These are phyloP conservation scores for Tetraodon nigroviridis DNA, from an alignment of 2,113 vertebrate species.

Conservation along the genomic window DNA sequence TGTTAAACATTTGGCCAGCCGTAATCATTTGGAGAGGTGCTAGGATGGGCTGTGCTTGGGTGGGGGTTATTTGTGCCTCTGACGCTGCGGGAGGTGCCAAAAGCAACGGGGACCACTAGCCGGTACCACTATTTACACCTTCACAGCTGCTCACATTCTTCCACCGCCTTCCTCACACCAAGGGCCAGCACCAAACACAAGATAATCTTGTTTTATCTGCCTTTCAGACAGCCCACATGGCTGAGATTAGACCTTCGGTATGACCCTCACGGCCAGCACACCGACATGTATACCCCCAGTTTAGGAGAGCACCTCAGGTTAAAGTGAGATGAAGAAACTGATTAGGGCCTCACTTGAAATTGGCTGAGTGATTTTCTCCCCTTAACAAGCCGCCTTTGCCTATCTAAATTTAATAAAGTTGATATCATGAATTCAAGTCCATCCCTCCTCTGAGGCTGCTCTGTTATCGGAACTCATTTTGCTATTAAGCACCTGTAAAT, in stretches of 20 bases:
- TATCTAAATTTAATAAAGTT: slow-evolving; percentile 46
- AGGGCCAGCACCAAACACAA: slow-evolving; percentile 46
- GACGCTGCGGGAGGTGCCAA: slow-evolving; percentile 63
- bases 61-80: slow-evolving; percentile 53
- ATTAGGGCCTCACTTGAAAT: slow-evolving; percentile 47
- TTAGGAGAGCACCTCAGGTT: slow-evolving; percentile 64
- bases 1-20: slow-evolving; percentile 69
- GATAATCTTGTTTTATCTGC: slow-evolving; percentile 71
- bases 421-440: slow-evolving; percentile 20
- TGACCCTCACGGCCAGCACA: slow-evolving; percentile 49
- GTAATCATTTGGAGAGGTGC: slow-evolving; percentile 54
- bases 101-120: slow-evolving; percentile 62
- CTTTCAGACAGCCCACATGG: slow-evolving; percentile 72
- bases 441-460: slow-evolving; percentile 4
- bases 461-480: slow-evolving; percentile 3
- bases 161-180: slow-evolving; percentile 53
- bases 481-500: slow-evolving; percentile 14
- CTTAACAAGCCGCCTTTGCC: slow-evolving; percentile 1
- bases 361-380: slow-evolving; percentile 17
- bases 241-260: slow-evolving; percentile 66
- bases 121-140: slow-evolving; percentile 69
- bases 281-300: slow-evolving; percentile 68
- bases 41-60: slow-evolving; percentile 48
- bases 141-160: slow-evolving; percentile 63
- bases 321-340: slow-evolving; percentile 70